These are phyloP conservation scores for Clunio marinus DNA, from an alignment of 2,888 invertebrate species.

Conservation along the genomic window DNA sequence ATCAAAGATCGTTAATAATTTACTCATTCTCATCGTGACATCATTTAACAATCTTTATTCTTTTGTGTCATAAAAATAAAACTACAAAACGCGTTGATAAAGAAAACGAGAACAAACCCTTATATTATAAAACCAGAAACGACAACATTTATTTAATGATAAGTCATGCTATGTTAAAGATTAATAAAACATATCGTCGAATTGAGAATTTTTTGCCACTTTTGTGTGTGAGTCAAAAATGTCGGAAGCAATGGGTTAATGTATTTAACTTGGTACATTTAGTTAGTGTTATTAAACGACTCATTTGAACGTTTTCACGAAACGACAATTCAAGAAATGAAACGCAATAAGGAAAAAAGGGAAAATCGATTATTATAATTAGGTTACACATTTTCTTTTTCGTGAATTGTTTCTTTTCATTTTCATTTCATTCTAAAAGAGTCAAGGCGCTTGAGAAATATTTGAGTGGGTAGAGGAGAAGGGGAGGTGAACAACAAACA, in stretches of 20 bases:
- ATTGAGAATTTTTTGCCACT: not conserved
- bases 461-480: not conserved
- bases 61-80: too few species aligned
- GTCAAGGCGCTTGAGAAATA: too few species aligned
- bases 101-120: too few species aligned
- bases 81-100: too few species aligned
- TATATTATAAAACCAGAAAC: too few species aligned
- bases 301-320: not conserved
- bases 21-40: too few species aligned
- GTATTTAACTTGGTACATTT: not conserved
- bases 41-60: too few species aligned
- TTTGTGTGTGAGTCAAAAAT: not conserved
- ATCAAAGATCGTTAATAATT: too few species aligned
- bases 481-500: not conserved
- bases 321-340: not conserved
- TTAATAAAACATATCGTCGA: not conserved
- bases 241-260: slow-evolving; percentile 4
- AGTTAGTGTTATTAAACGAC: too few species aligned
- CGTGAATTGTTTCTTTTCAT: not conserved
- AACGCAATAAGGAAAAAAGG: slow-evolving; percentile 19
- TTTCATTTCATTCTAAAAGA: not conserved
- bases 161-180: not conserved
- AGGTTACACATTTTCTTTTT: slow-evolving; percentile 26
- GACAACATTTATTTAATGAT: not conserved
- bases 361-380: slow-evolving; percentile 37